Percentiles rank a stretch among this genome's conserved stretches.
These are phyloP conservation scores for Ceryle rudis DNA, from an alignment of 2,797 vertebrate genomes.

Conservation along the genomic window DNA sequence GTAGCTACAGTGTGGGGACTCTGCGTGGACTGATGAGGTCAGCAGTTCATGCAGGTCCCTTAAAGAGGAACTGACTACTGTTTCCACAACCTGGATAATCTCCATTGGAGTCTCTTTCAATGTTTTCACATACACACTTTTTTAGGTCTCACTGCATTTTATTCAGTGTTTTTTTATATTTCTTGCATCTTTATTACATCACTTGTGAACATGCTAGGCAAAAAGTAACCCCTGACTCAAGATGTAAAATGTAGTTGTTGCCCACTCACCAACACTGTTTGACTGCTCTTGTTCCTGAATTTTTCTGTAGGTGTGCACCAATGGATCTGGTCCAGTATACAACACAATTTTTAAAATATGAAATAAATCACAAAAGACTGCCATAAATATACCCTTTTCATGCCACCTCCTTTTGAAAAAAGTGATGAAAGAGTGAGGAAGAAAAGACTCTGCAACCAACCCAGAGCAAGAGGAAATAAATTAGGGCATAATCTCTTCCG, in stretches of 20 bases:
- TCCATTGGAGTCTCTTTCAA: neutral
- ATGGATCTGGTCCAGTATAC: neutral
- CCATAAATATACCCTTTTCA: neutral
- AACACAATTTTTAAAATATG: neutral
- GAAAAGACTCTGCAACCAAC: neutral
- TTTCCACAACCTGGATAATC: neutral
- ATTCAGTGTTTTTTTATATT: neutral
- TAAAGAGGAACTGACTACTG: neutral
- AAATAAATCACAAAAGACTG: neutral
- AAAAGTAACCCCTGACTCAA: neutral
- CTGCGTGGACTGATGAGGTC: fast-evolving
- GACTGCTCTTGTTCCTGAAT: neutral
- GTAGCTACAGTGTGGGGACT: neutral
- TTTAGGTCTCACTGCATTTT: neutral
- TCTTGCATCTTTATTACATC: neutral
- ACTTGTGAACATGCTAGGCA: fast-evolving
- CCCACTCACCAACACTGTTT: neutral
- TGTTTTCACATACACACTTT: neutral
- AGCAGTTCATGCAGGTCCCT: neutral
- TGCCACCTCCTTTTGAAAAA: neutral
- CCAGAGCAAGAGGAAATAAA: neutral
- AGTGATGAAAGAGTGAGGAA: neutral
- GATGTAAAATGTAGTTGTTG: neutral
- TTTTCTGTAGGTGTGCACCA: neutral
- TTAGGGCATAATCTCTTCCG: neutral